phyloP scores from a whole-genome alignment of 2,797 vertebrate genomes.

The Pogonophryne albipinna region DNA sequence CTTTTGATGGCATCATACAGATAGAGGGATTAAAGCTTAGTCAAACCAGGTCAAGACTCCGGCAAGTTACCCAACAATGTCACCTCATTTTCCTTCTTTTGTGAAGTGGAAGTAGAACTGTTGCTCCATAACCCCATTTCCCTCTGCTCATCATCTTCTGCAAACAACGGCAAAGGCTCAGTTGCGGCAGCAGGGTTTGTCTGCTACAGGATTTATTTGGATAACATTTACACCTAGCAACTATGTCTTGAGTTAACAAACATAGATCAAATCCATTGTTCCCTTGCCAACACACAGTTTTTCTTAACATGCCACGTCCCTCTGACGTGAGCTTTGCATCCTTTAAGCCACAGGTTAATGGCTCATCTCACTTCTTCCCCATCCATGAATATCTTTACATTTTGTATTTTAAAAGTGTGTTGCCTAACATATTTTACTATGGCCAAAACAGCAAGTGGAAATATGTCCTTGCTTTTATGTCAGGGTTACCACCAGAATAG shows the following conservation, averaged over 20 bases:
- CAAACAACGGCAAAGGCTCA: not conserved
- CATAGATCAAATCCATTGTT: slow-evolving; percentile 24
- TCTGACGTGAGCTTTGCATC: slow-evolving; percentile 19
- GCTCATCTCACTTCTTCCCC: slow-evolving; percentile 39
- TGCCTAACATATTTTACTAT: not conserved
- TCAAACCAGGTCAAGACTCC: slow-evolving; percentile 62
- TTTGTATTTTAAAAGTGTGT: slow-evolving; percentile 36
- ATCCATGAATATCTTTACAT: slow-evolving; percentile 37
- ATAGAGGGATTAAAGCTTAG: slow-evolving; percentile 45
- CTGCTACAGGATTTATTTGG: slow-evolving; percentile 26
- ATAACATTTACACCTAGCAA: slow-evolving; percentile 37
- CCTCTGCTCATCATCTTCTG: not conserved
- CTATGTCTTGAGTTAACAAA: slow-evolving; percentile 26
- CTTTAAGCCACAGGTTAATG: slow-evolving; percentile 43
- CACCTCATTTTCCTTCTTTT: slow-evolving; percentile 44
- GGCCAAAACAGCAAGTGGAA: not conserved
- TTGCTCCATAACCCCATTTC: slow-evolving; percentile 50
- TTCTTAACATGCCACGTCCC: slow-evolving; percentile 25
- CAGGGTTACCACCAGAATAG: not conserved
- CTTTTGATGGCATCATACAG: slow-evolving; percentile 56
- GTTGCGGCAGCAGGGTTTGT: not conserved
- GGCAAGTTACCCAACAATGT: slow-evolving; percentile 53
- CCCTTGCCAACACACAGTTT: slow-evolving; percentile 33
- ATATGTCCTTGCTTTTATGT: not conserved
- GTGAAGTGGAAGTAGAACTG: slow-evolving; percentile 32